phyloP scores from a whole-genome alignment of 2,113 vertebrate genomes.

The Microcebus murinus region DNA sequence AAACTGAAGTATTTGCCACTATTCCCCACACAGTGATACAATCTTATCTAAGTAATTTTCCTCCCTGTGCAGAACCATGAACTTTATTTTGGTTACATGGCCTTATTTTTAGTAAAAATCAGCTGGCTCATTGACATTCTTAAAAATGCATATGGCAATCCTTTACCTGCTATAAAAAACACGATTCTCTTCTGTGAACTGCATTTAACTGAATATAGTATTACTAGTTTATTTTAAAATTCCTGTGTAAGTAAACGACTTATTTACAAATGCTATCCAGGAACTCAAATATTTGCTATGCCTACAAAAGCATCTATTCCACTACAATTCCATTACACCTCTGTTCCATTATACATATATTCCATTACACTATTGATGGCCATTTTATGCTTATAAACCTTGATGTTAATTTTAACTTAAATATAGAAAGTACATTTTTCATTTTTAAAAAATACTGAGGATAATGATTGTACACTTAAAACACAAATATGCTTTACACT shows the following conservation, averaged over 20 bases:
- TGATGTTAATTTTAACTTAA: neutral
- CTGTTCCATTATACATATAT: neutral
- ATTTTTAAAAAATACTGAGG: neutral
- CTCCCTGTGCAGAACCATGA: slow-evolving; percentile 41
- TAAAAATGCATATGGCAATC: neutral
- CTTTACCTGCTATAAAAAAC: neutral
- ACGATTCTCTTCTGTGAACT: neutral
- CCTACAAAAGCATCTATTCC: neutral
- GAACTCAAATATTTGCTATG: neutral
- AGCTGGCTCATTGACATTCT: neutral
- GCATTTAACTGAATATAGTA: neutral
- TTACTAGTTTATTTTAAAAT: neutral
- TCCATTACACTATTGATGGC: neutral
- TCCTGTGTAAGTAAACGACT: neutral
- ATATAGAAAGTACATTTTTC: neutral
- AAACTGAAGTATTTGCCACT: neutral
- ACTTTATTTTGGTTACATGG: slow-evolving; percentile 2
- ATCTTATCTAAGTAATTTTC: slow-evolving; percentile 3
- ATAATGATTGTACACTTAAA: neutral
- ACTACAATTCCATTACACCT: neutral
- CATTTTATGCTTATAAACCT: neutral
- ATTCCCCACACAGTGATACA: neutral
- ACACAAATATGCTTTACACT: neutral
- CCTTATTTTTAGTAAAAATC: slow-evolving; percentile 4
- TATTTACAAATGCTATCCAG: neutral